These are phyloP conservation scores for Chromobotia macracanthus DNA, from an alignment of 2,797 vertebrate genomes.

Conservation along the genomic window DNA sequence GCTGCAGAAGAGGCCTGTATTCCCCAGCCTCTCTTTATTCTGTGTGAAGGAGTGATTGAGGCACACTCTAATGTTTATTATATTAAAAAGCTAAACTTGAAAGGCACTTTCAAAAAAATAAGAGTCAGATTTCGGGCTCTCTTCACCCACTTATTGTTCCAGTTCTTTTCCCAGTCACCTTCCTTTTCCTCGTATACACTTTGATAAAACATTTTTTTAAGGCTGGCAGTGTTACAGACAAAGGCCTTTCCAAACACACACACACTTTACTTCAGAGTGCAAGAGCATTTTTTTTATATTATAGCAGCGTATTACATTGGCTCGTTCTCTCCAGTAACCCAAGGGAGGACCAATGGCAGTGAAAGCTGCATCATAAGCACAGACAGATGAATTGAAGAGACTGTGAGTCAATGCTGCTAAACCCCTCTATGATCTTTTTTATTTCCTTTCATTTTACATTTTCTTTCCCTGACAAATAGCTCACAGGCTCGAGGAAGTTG, in stretches of 20 bases:
- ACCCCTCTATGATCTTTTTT: slow-evolving; percentile 8
- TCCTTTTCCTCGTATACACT: slow-evolving; percentile 16
- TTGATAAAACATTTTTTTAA: slow-evolving; percentile 31
- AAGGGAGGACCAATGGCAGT: slow-evolving; percentile 35
- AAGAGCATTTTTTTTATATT: slow-evolving; percentile 21
- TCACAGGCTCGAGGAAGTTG: slow-evolving; percentile 3
- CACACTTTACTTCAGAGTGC: slow-evolving; percentile 32
- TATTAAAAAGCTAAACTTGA: slow-evolving; percentile 28
- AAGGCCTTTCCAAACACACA: slow-evolving; percentile 45
- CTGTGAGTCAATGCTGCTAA: slow-evolving; percentile 11
- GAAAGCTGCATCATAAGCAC: slow-evolving; percentile 30
- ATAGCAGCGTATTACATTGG: slow-evolving; percentile 38
- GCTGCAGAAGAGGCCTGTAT: neutral
- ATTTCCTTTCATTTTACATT: slow-evolving; percentile 30
- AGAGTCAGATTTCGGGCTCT: slow-evolving; percentile 1
- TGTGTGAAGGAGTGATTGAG: slow-evolving; percentile 33
- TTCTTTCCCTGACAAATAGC: slow-evolving; percentile 15
- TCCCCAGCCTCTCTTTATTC: slow-evolving; percentile 23
- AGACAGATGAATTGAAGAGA: slow-evolving; percentile 16
- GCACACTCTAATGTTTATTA: slow-evolving; percentile 37
- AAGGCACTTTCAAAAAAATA: slow-evolving; percentile 13
- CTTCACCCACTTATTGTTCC: neutral
- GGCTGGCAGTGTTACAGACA: slow-evolving; percentile 32
- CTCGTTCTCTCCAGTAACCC: slow-evolving; percentile 3
- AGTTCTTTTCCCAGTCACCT: neutral